phyloP scores from a whole-genome alignment of 2,888 invertebrate species.

The Prostheceraeus crozeri region DNA sequence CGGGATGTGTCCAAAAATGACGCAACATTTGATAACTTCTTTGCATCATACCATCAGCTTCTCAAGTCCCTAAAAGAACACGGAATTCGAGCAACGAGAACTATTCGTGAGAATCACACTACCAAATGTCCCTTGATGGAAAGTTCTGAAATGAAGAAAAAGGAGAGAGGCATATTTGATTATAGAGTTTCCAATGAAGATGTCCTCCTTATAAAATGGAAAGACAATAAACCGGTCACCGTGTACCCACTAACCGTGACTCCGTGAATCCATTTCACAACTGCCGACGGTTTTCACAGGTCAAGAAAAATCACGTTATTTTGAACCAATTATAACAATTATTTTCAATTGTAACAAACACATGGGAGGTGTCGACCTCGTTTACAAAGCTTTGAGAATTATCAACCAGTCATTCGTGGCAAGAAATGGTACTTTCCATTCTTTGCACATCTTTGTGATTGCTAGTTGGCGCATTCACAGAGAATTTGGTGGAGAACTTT shows the following conservation, averaged over 20 bases:
- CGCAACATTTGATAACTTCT: conserved; percentile 40
- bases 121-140: conserved; percentile 31
- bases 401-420: conserved; percentile 9
- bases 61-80: conserved; percentile 33
- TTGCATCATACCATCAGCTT: conserved; percentile 32
- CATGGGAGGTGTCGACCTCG: conserved; percentile 26
- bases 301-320: conserved; percentile 1
- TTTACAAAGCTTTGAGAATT: conserved; percentile 14
- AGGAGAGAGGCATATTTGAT: conserved; percentile 3
- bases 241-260: conserved; percentile 32
- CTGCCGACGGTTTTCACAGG: conserved; percentile 8
- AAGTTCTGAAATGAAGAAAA: conserved; percentile 29
- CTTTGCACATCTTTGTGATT: conserved; percentile 17
- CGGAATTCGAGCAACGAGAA: conserved; percentile 32
- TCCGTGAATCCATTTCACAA: conserved; percentile 8
- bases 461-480: too few relatives aligned
- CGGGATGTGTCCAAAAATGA: background rate
- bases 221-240: conserved; percentile 36
- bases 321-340: background rate
- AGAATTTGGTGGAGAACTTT: too few relatives aligned
- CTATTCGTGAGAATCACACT: conserved; percentile 32
- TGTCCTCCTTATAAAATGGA: conserved; percentile 31
- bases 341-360: conserved; percentile 22
- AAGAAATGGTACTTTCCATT: conserved; percentile 12
- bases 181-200: conserved; percentile 6